Base-by-base conservation (phyloP, 2,113 vertebrate species). In the Arothron firmamentum region DNA sequence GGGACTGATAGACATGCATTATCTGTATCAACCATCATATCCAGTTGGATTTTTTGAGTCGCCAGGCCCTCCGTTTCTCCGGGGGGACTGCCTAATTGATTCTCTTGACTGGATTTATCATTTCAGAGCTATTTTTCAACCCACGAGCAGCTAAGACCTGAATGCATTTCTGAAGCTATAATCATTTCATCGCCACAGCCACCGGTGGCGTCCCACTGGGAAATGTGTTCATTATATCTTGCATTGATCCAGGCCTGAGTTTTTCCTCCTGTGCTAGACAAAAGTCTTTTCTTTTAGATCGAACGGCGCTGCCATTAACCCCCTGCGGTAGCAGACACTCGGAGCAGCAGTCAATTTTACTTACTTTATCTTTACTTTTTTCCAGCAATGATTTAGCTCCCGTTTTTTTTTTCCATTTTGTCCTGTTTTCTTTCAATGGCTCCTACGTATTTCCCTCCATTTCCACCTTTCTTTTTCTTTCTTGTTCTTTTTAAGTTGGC, bases 171-270 rank as follows among this genome's bases (percentile, higher is more conserved):
- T 73, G 62, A 60, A 50, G 82, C 58, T 77, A 5, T 74, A 78
- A 80, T 75, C 48, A 17, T 71, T 74, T 62, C 58, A 73, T 67
- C 53, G 67, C 56, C 57, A 62, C 74, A 70, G 47, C 72, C 65
- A 54, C 49, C 63, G 34, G 3, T 48, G 72, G 54, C 13, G 52
- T 75, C 73, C 86, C 75, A 41, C 59, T 10, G 71, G 74, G 69
- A 79, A 59, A 67, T 54, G 68, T 77, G 72, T 70, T 85, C 75
- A 83, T 79, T 84, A 82, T 77, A 63, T 67, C 52, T 77, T 52
- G 50, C 64, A 86, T 84, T 81, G 83, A 88, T 88, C 78, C 64
- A 53, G 54, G 49, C 78, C 78, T 68, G 60, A 14, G 62, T 77
- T 72, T 71, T 49, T 52, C 67, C 69, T 75, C 59, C 48, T 57